Evolutionary conservation across 1,140 invertebrate species (phyloP), one percentile per base, ranked within the genome.

Genomic region (Temnothorax nylanderi): DNA sequence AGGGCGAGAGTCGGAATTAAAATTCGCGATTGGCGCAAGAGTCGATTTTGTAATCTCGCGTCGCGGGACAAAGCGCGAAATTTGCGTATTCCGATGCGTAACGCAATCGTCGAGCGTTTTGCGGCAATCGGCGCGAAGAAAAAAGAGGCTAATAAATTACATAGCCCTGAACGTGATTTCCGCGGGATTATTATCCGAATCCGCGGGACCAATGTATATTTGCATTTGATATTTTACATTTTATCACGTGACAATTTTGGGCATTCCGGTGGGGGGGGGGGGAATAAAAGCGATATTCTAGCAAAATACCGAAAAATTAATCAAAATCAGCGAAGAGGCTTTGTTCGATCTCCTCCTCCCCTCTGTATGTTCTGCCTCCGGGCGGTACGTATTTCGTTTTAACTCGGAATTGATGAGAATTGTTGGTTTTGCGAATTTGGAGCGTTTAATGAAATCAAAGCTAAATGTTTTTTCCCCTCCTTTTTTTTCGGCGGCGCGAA

Each of bases 401-500:
- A 84, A 75, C 54, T 60, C 80, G 37, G 41, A 74, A 84, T 84
- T 84, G 80, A 82, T 74, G 80, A 74, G 69, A 84, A 84, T 84
- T 75, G 69, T 75, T 62, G 69, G 56, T 84, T 84, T 84, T 74
- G 54, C 69, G 41, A 84, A 74, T 84, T 74, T 54, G 44, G 18
- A 34, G 26, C 64, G 34, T 71, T 84, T 84, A 84, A 74, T 60
- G 60, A 84, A 84, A 84, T 74, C 80, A 84, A 84, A 84, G 69
- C n/a, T 60, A 74, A 84, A 74, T 84, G 69, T 49, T 84, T 60
- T 54, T 81, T 80, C 26, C 10, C 34, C 2, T 8, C 4, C 1
- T 8, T 18, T n/a, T n/a, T 54, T 54, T 75, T 47, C 26, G 5
- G 4, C 49, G 21, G 16, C 6, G 18, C 51, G 37, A 41, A 54